Evolutionary conservation across 1,140 invertebrate species (phyloP), one percentile per base, ranked within the genome.

Genomic region (Drosophila pandora): DNA sequence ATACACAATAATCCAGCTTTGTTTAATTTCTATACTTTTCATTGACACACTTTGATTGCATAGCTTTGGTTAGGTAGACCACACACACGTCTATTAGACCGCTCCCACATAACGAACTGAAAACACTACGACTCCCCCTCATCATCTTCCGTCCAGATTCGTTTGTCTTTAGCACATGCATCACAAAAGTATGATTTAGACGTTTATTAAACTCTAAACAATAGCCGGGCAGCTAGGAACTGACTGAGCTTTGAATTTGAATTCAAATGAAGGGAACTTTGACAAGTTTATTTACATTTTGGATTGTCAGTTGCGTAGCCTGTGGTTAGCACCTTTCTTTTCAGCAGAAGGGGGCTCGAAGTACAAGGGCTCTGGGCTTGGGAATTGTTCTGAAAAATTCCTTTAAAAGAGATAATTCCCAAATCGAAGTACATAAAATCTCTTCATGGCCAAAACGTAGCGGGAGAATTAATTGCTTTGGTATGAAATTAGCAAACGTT

Each of bases 171-270:
- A 85, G 78, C 82, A 85, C 79, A 62, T 72, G 83, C 70, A 75
- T 85, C 82, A 87, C 78, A 88, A 85, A 85, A 68, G 78, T 85
- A 87, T 87, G 83, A 87, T 85, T 85, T 75, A 62, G 78, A 79
- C 83, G 82, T 82, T 85, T 85, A 85, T 85, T 85, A 87, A 85
- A 87, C 69, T 54, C 59, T 61, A 85, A 85, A 85, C 82, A 85
- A 85, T 88, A 25, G 12, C 13, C 32, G 39, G 12, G 41, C 22
- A 7, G 22, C 28, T 34, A 22, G 39, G 55, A 22, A 55, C 22
- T 13, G 49, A 41, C 53, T 47, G 12, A 67, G 69, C 71, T 84
- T 70, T 77, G 61, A 68, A 63, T 60, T 73, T 41, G 82, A 87
- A 76, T 85, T 85, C 70, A 78, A 88, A 87, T 85, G 68, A 71